These are phyloP conservation scores for Sesamia nonagrioides DNA, from an alignment of 1,140 invertebrate genomes.

Conservation along the genomic window DNA sequence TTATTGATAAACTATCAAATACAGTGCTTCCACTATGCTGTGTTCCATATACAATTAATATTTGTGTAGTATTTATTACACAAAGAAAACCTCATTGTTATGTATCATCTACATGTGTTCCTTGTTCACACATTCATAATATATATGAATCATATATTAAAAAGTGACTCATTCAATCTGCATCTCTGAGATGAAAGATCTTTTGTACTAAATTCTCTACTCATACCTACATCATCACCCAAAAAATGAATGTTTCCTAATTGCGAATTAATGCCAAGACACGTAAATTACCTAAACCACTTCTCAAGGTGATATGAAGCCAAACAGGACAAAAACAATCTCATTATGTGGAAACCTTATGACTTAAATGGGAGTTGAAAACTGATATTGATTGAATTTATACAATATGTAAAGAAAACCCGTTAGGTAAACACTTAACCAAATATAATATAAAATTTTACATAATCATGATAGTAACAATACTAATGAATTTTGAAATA, in stretches of 20 bases:
- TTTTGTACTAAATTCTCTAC: background rate
- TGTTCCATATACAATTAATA: background rate
- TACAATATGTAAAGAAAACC: too few species aligned
- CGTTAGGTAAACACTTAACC: too few species aligned
- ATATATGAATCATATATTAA: conserved; percentile 10
- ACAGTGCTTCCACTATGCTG: background rate
- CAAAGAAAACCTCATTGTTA: background rate
- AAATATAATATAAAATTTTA: too few species aligned
- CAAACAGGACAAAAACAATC: conserved; percentile 67
- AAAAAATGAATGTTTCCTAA: background rate
- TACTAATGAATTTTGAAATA: too few species aligned
- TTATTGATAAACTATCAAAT: background rate
- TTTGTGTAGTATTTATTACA: background rate
- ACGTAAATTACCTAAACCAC: conserved; percentile 33
- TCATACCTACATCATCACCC: background rate
- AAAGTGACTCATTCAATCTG: background rate
- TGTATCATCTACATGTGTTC: background rate
- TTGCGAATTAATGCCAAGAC: background rate
- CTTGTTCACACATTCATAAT: background rate
- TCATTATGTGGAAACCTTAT: conserved; percentile 65
- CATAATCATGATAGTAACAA: too few species aligned
- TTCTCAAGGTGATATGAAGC: conserved; percentile 54
- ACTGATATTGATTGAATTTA: background rate
- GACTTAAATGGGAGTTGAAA: conserved; percentile 28
- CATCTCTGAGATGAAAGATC: background rate